Evolutionary conservation across 2,797 vertebrate species (phyloP).

Genomic region (Geotrypetes seraphini): DNA sequence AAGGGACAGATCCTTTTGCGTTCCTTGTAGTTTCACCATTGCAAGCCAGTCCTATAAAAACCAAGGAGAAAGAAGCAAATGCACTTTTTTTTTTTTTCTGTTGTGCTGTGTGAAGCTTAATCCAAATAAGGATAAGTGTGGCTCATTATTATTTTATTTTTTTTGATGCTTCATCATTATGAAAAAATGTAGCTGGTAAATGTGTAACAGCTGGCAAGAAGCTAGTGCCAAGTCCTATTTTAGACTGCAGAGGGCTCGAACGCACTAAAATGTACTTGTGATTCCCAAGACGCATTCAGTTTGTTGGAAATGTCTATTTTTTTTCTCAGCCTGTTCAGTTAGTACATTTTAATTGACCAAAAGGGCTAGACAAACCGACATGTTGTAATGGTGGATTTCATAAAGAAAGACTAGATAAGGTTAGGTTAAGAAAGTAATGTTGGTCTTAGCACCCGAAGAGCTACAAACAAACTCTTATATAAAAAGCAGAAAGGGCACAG

Average conservation of each 20-base stretch:
- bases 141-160: conserved; percentile 48
- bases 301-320: conserved; percentile 19
- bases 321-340: conserved; percentile 16
- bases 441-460: background rate
- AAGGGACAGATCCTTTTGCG: conserved; percentile 9
- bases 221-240: conserved; percentile 49
- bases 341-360: conserved; percentile 2
- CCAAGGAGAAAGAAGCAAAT: conserved; percentile 21
- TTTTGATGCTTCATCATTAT: conserved; percentile 29
- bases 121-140: conserved; percentile 57
- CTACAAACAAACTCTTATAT: background rate
- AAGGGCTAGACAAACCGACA: too few relatives aligned
- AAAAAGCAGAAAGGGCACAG: too few relatives aligned
- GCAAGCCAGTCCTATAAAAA: conserved; percentile 18
- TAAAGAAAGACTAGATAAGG: background rate
- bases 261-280: conserved; percentile 19
- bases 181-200: conserved; percentile 44
- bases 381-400: too few relatives aligned
- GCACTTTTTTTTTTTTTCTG: conserved; percentile 15
- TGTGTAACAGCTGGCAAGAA: conserved; percentile 48
- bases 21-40: conserved; percentile 1
- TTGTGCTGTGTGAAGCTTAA: conserved; percentile 36
- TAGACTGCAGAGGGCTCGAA: conserved; percentile 37
- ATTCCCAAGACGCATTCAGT: conserved; percentile 27
- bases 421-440: background rate